Percentiles rank a stretch among this genome's conserved stretches.
phyloP scores from a whole-genome alignment of 2,888 invertebrate genomes.

The Scaptomyza tumidula region DNA sequence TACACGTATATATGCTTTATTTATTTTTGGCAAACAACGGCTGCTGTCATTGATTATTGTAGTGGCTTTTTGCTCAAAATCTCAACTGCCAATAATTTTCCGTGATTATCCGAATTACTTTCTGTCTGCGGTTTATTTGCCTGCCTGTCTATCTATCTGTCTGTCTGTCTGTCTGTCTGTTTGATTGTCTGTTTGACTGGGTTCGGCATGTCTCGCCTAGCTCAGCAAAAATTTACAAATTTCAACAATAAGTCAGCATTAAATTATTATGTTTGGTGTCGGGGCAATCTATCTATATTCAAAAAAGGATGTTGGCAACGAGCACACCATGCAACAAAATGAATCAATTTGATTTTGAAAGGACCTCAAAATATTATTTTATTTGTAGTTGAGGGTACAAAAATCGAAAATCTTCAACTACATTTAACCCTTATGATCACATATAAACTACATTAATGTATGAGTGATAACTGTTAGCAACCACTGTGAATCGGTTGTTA shows the following conservation, averaged over 20 bases:
- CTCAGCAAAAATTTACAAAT: conserved; percentile 74
- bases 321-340: conserved; percentile 13
- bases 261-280: conserved; percentile 68
- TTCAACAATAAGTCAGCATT: conserved; percentile 78
- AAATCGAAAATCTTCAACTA: background rate
- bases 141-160: conserved; percentile 22
- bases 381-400: background rate
- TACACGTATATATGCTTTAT: background rate
- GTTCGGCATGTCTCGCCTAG: conserved; percentile 48
- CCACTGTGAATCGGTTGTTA: conserved; percentile 39
- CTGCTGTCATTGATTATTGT: conserved; percentile 51
- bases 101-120: conserved; percentile 61
- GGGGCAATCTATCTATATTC: background rate
- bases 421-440: background rate
- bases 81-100: conserved; percentile 64
- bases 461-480: conserved; percentile 28
- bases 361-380: background rate
- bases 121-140: conserved; percentile 15
- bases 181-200: conserved; percentile 24
- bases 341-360: background rate
- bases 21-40: conserved; percentile 37
- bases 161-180: conserved; percentile 14
- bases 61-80: conserved; percentile 47
- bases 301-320: conserved; percentile 26
- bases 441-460: background rate